Base-by-base conservation (phyloP, 2,113 vertebrate genomes). In the Lycaon pictus region DNA sequence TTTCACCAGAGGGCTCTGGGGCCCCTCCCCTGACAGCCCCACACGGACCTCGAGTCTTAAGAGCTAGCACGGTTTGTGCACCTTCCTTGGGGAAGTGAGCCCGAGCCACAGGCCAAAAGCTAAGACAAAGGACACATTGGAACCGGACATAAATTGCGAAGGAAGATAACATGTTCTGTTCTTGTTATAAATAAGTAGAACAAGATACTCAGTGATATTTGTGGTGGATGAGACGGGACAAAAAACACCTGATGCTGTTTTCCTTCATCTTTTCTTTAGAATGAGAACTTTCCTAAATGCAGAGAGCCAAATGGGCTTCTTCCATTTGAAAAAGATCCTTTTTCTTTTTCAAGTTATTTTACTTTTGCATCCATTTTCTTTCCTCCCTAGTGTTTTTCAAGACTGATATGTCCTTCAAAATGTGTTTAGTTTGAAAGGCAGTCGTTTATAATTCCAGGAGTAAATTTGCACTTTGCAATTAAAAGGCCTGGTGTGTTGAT, bases 401-500 rank as follows among this genome's bases (percentile, higher is more conserved):
- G 60, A 80, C 32, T 56, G 35, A 87, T 37, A 22, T 67, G 4
- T 74, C 43, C 74, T 93, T 88, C 92, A 60, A 72, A 65, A 23
- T 71, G 35, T 90, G 19, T 72, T 93, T n/a, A 35, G 9, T 37
- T 71, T 63, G 35, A 72, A 96, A 83, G 15, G 69, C 72, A 60
- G 35, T 58, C 65, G 79, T 94, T 90, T 72, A 79, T 67, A 87
- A 93, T 91, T 84, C 86, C 23, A 27, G 69, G 79, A 76, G 35
- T 80, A 92, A 35, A 88, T 91, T 83, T 83, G 13, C 55, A 90
- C 86, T 96, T 93, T 77, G 53, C 79, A 96, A 80, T 93, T 1
- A 81, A 82, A 83, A 67, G 55, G 7, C 6, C 11, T 60, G 32
- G 58, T 72, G 55, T 35, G 12, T 15, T 92, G 35, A 29, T 53